Conservation (phyloP, 2,888 invertebrate genomes). For the Drosophila demipolita region DNA sequence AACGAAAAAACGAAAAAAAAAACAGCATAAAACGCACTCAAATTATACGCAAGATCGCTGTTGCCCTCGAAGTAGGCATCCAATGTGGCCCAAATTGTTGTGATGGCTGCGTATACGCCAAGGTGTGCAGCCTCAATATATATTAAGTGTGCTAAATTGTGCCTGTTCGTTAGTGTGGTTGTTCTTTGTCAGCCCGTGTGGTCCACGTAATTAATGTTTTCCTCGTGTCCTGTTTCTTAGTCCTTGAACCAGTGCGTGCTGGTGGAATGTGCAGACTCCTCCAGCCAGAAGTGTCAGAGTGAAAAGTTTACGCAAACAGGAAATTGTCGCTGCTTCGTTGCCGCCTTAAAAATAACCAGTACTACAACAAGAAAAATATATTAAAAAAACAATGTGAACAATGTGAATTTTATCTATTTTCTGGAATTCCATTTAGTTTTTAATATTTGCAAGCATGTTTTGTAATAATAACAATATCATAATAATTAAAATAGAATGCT, state of each 20-base stretch:
- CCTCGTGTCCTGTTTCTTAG: constrained; percentile 25
- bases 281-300: constrained; percentile 42
- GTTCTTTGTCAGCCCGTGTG: constrained; percentile 29
- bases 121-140: constrained; percentile 47
- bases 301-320: constrained; percentile 63
- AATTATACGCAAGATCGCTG: constrained; percentile 52
- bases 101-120: constrained; percentile 48
- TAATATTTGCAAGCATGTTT: neutral
- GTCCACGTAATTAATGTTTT: constrained; percentile 69
- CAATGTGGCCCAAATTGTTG: constrained; percentile 54
- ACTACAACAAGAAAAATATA: neutral
- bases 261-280: neutral
- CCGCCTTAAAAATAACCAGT: constrained; percentile 50
- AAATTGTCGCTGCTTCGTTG: constrained; percentile 71
- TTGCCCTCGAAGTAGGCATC: constrained; percentile 39
- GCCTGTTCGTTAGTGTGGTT: constrained; percentile 19
- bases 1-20: neutral
- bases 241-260: constrained; percentile 13
- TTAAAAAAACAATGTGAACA: neutral
- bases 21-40: constrained; percentile 49
- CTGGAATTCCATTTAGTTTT: neutral
- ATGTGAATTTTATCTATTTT: neutral
- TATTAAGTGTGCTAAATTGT: constrained; percentile 10
- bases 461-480: neutral
- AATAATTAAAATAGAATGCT: neutral